A percentile compares a stretch with the other conserved stretches of the same genome.
Conservation (phyloP, 2,888 invertebrate genomes). For the Catotricha subobsoleta region DNA sequence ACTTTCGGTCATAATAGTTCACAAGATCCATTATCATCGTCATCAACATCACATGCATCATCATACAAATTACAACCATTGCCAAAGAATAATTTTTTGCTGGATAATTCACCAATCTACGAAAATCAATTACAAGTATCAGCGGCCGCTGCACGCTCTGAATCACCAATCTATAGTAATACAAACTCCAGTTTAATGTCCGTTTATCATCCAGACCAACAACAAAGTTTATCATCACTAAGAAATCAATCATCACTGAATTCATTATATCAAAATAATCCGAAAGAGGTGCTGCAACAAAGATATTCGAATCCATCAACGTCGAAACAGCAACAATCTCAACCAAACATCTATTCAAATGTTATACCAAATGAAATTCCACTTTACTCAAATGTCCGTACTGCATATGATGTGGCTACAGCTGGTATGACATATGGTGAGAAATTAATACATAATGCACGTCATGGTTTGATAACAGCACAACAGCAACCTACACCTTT, state of each 20-base stretch:
- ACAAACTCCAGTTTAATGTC: slow-evolving; percentile 25
- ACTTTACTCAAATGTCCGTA: slow-evolving; percentile 15
- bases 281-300: neutral
- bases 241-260: slow-evolving; percentile 4
- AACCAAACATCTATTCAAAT: slow-evolving; percentile 6
- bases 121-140: slow-evolving; percentile 32
- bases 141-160: slow-evolving; percentile 20
- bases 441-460: slow-evolving; percentile 34
- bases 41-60: no score
- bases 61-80: neutral
- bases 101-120: slow-evolving; percentile 36
- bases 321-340: slow-evolving; percentile 18
- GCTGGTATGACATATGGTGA: slow-evolving; percentile 35
- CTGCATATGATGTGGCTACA: slow-evolving; percentile 22
- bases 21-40: slow-evolving; percentile 5
- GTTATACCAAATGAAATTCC: slow-evolving; percentile 16
- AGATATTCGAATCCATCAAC: slow-evolving; percentile 12
- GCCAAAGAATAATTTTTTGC: slow-evolving; percentile 12
- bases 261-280: slow-evolving; percentile 6
- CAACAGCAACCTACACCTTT: slow-evolving; percentile 26
- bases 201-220: slow-evolving; percentile 12
- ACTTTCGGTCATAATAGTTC: slow-evolving; percentile 8
- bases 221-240: neutral
- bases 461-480: slow-evolving; percentile 16
- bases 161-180: slow-evolving; percentile 38